Conservation (phyloP, 2,113 vertebrate species). For the Merops nubicus region DNA sequence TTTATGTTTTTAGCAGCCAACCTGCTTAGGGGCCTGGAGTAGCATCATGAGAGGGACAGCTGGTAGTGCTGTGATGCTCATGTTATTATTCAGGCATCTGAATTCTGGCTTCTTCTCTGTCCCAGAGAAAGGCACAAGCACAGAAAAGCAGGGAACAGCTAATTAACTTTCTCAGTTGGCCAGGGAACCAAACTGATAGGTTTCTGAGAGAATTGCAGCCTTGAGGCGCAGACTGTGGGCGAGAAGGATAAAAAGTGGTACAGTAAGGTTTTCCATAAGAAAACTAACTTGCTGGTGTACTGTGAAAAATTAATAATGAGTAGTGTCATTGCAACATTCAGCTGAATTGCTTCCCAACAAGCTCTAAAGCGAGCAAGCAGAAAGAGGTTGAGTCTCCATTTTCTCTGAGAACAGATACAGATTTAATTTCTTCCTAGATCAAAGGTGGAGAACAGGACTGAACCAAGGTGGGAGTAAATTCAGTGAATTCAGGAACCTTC, state of each 20-base stretch:
- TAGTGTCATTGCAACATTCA: not conserved
- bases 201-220: constrained; percentile 6
- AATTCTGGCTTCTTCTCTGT: not conserved
- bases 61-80: not conserved
- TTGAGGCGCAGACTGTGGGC: not conserved
- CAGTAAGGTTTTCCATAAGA: not conserved
- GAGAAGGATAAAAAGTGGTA: not conserved
- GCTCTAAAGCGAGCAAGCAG: not conserved
- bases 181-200: not conserved
- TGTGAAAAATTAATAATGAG: not conserved
- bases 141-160: not conserved
- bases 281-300: not conserved
- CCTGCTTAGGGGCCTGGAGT: fast-evolving
- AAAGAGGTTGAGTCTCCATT: not conserved
- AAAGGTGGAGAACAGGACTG: not conserved
- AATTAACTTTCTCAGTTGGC: constrained; percentile 31
- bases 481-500: not conserved
- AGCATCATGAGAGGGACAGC: fast-evolving
- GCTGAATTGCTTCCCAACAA: not conserved
- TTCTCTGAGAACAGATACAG: not conserved
- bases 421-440: not conserved
- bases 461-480: not conserved
- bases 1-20: not conserved
- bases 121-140: not conserved
- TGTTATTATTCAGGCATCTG: not conserved